phyloP scores from a whole-genome alignment of 2,797 vertebrate species.

The Tachyglossus aculeatus region DNA sequence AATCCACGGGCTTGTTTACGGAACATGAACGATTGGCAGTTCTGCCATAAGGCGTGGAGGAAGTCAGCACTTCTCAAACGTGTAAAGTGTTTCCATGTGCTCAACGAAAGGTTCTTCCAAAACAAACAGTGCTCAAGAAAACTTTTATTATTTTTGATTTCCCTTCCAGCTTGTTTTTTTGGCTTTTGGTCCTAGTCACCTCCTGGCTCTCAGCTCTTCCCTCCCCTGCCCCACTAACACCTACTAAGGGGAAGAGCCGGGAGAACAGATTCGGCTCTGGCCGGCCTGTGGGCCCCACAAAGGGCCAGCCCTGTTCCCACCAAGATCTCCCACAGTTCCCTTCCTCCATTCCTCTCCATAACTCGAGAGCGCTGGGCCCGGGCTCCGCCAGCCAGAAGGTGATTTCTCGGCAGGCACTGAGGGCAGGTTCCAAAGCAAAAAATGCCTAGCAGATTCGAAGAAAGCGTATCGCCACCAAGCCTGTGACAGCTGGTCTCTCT shows the following conservation, averaged over 20 bases:
- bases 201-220: constrained; percentile 64
- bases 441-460: too few relatives aligned
- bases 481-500: too few relatives aligned
- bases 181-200: constrained; percentile 49
- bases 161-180: constrained; percentile 64
- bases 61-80: constrained; percentile 72
- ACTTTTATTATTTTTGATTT: constrained; percentile 70
- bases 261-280: constrained; percentile 34
- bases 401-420: too few relatives aligned
- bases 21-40: constrained; percentile 71
- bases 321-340: too few relatives aligned
- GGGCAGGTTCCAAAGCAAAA: too few relatives aligned
- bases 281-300: too few relatives aligned
- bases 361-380: too few relatives aligned
- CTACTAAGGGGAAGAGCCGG: constrained; percentile 47
- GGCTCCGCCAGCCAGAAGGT: too few relatives aligned
- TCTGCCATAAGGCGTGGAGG: constrained; percentile 71
- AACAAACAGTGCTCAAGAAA: constrained; percentile 70
- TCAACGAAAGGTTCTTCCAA: constrained; percentile 71
- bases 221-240: constrained; percentile 64
- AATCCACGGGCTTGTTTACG: constrained; percentile 69
- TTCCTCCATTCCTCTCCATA: too few relatives aligned
- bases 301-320: too few relatives aligned
- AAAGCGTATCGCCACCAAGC: too few relatives aligned
- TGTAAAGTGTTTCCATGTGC: constrained; percentile 79